Percentiles rank a stretch among this genome's conserved stretches.
phyloP scores from a whole-genome alignment of 2,113 vertebrate genomes.

The Bos indicus region DNA sequence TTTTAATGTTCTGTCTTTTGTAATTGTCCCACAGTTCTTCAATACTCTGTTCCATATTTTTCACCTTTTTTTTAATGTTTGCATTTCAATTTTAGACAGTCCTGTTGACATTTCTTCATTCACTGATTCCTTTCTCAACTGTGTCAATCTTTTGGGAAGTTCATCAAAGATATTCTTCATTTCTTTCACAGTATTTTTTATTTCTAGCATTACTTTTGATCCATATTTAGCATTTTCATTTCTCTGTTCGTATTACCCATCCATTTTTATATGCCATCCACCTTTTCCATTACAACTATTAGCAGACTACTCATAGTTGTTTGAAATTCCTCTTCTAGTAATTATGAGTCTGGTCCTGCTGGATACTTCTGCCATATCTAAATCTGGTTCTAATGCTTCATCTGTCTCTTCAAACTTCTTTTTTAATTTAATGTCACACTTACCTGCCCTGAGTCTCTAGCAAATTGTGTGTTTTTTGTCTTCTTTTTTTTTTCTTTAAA shows the following conservation, averaged over 20 bases:
- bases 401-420: background rate
- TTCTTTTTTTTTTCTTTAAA: constrained; percentile 38
- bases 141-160: background rate
- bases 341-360: background rate
- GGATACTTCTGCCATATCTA: background rate
- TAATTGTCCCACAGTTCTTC: background rate
- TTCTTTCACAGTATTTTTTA: background rate
- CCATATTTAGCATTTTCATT: background rate
- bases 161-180: background rate
- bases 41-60: background rate
- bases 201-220: background rate
- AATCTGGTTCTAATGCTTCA: background rate
- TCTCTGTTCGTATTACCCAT: background rate
- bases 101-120: background rate
- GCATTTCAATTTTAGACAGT: background rate
- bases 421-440: background rate
- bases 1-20: background rate
- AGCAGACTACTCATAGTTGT: background rate
- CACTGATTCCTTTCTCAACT: background rate
- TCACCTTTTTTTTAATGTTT: background rate
- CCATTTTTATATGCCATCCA: background rate
- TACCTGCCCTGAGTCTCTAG: too few species aligned
- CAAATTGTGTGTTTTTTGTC: background rate
- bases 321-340: background rate
- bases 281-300: background rate